Conservation (phyloP, 2,888 invertebrate genomes). For the Blastobasis lacticolella region DNA sequence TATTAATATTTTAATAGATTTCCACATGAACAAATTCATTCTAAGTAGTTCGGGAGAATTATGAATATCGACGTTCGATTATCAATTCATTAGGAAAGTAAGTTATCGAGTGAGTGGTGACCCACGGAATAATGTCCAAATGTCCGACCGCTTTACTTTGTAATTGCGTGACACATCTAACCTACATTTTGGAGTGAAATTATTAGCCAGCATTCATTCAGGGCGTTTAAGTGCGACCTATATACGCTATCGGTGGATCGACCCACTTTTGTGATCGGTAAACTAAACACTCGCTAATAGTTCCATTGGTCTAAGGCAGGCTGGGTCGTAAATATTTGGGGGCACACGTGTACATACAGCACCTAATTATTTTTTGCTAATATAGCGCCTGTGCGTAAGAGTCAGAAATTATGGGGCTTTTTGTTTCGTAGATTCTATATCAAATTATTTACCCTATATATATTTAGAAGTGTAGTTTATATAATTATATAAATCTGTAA, state of each 20-base stretch:
- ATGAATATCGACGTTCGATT: constrained; percentile 14
- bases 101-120: constrained; percentile 13
- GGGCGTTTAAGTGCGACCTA: constrained; percentile 55
- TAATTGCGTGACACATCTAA: constrained; percentile 61
- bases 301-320: constrained; percentile 9
- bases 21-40: no score
- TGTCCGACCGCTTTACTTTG: constrained; percentile 21
- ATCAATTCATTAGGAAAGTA: constrained; percentile 9
- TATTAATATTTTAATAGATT: no score
- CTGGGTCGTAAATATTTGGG: no score
- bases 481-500: no score
- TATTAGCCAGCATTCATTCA: constrained; percentile 53
- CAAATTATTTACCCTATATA: no score
- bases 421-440: no score
- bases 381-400: no score
- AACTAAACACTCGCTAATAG: constrained; percentile 27
- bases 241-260: constrained; percentile 63
- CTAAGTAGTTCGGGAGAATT: not conserved
- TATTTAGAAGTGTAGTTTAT: no score
- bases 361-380: no score
- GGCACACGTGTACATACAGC: no score
- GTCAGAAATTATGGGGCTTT: no score
- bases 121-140: constrained; percentile 15
- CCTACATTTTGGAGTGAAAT: constrained; percentile 58
- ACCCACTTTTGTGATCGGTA: constrained; percentile 43